Conservation (phyloP, 92 coral and sea anemone species). For the Metridium senile region DNA sequence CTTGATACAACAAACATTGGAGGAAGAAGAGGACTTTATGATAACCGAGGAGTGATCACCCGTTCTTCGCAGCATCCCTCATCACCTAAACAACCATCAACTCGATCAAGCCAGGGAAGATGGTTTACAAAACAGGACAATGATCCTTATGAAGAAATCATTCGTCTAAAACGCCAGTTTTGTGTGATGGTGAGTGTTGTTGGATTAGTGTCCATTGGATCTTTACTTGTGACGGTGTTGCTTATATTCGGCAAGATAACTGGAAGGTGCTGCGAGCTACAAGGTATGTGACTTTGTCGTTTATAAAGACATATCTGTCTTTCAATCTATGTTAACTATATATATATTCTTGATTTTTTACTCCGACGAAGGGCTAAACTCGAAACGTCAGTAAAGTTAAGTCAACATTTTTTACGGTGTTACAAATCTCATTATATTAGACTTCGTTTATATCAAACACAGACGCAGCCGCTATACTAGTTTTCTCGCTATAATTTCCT, state of each 20-base stretch:
- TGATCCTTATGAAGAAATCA: conserved; percentile 3
- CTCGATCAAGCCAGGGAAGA: not conserved
- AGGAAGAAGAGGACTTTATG: not conserved
- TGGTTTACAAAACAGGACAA: conserved; percentile 6
- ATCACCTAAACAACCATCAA: not conserved
- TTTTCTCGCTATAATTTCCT: no score
- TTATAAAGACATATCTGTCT: not conserved
- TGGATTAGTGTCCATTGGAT: conserved; percentile 22
- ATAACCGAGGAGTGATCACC: conserved; percentile 3
- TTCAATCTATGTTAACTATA: not conserved
- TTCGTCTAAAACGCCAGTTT: conserved; percentile 12
- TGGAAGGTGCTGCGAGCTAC: conserved; percentile 24
- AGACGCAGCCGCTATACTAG: no score
- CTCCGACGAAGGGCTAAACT: no score
- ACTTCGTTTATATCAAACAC: no score
- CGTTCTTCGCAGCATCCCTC: not conserved
- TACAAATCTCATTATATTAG: no score
- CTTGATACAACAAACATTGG: not conserved
- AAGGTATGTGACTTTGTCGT: conserved; percentile 8
- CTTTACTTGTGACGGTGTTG: conserved; percentile 33
- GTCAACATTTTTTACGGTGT: no score
- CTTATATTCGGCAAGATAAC: conserved; percentile 37
- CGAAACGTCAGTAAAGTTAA: no score
- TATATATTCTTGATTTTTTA: not conserved
- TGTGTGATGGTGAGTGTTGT: conserved; percentile 3